Evolutionary conservation across 2,797 vertebrate genomes (phyloP), one percentile per base, ranked within the genome.

Genomic region (Peromyscus nudipes): DNA sequence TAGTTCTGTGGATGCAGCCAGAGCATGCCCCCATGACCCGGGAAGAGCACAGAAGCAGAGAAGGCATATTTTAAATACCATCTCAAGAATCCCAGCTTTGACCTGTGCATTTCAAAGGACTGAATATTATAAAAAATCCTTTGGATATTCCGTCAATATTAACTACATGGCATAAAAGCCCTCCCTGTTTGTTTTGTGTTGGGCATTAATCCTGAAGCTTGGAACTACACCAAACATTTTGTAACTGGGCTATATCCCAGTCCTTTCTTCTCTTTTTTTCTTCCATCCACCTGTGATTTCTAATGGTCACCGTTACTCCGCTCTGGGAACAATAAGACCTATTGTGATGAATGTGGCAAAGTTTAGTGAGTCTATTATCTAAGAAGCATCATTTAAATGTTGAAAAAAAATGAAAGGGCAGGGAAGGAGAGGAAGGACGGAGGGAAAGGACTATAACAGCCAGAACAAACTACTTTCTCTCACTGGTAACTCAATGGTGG

Each of bases 71-170:
- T 95, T 40, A 85, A 77, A 94, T 79, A 84, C 31, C 23, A 17
- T 43, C 85, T 96, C 27, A 84, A 95, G 77, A 93, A 76, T 94
- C 71, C 19, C 65, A 73, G 65, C n/a, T 92, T 93, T 90, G 64
- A 91, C 37, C 55, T 92, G 27, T 67, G 57, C 9, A n/a, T 96
- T 86, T 69, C 46, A 93, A 90, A 94, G 27, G 67, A 43, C 14
- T 11, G 23, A 12, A 29, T 86, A 83, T 46, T 75, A 0, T 34
- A 89, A 77, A 87, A 64, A 76, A 43, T 95, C 29, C 55, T 93
- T 90, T 64, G 34, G 46, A 90, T 12, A 31, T 43, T 87, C 11
- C 64, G 91, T 46, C 43, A 60, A 4, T 90, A 83, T 94, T 95
- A 95, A 93, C 71, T 23, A 88, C 60, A 2, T 65, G 25, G 21